Conservation (phyloP, 2,888 invertebrate genomes). For the Hypomecis atomaria region DNA sequence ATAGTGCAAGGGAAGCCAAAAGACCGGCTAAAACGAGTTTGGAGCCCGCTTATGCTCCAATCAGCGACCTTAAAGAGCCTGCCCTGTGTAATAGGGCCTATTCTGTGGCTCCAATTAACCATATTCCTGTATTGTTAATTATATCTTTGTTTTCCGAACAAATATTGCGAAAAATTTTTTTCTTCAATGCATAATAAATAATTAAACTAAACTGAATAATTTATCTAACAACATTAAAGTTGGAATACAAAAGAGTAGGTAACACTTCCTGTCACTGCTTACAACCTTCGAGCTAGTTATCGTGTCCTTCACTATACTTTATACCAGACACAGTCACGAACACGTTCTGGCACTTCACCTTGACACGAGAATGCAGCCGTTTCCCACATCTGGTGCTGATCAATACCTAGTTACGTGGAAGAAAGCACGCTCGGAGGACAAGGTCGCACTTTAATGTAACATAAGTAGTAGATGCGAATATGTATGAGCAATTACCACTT, state of each 20-base stretch:
- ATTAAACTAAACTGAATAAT: too few relatives aligned
- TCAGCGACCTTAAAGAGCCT: too few relatives aligned
- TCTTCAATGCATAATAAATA: too few relatives aligned
- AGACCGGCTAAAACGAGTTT: too few relatives aligned
- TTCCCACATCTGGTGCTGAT: conserved; percentile 23
- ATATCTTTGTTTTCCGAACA: too few relatives aligned
- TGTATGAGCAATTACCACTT: neutral
- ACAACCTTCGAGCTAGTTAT: conserved; percentile 30
- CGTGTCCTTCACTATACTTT: conserved; percentile 28
- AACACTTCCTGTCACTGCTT: conserved; percentile 13
- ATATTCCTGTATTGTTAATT: too few relatives aligned
- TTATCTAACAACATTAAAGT: too few relatives aligned
- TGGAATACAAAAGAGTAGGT: neutral
- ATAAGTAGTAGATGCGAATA: neutral
- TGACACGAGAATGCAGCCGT: conserved; percentile 34
- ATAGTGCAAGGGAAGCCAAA: too few relatives aligned
- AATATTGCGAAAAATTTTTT: too few relatives aligned
- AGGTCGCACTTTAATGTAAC: neutral
- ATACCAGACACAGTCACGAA: neutral
- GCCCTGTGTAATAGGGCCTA: too few relatives aligned
- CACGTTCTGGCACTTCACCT: conserved; percentile 25
- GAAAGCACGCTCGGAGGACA: conserved; percentile 9
- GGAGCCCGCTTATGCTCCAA: too few relatives aligned
- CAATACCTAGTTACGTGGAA: conserved; percentile 15
- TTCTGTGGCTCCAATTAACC: too few relatives aligned